These are phyloP conservation scores for Chrysolina haemoptera DNA, from an alignment of 2,888 invertebrate species.

Conservation along the genomic window DNA sequence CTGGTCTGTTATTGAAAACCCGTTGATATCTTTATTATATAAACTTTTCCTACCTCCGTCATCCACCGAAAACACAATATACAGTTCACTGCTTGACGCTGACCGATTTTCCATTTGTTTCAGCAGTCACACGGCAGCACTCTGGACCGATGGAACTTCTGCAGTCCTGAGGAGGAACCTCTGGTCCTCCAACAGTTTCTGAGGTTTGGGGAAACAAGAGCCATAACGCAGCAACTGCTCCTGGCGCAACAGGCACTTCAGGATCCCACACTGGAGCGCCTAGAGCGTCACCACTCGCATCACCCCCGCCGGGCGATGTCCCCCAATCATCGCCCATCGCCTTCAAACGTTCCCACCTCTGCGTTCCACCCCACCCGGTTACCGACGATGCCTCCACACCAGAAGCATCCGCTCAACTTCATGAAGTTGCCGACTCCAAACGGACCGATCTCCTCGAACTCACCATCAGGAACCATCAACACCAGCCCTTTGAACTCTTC, in stretches of 20 bases:
- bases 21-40: conserved; percentile 49
- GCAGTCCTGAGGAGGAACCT: conserved; percentile 90
- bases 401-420: conserved; percentile 69
- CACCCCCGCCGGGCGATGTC: conserved; percentile 75
- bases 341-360: conserved; percentile 72
- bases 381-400: conserved; percentile 71
- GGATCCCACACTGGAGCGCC: conserved; percentile 74
- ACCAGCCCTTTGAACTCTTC: conserved; percentile 78
- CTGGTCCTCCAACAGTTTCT: conserved; percentile 93
- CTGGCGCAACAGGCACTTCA: conserved; percentile 75
- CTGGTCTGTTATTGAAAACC: conserved; percentile 47
- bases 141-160: conserved; percentile 91
- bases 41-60: conserved; percentile 39
- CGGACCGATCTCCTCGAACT: conserved; percentile 75
- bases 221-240: conserved; percentile 81
- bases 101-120: conserved; percentile 53
- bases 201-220: conserved; percentile 90
- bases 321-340: conserved; percentile 78
- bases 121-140: conserved; percentile 77
- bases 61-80: conserved; percentile 29
- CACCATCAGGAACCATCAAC: conserved; percentile 74
- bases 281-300: conserved; percentile 69
- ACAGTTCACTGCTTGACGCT: conserved; percentile 1
- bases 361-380: conserved; percentile 68
- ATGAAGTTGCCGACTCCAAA: conserved; percentile 69